Conservation (phyloP, 2,113 vertebrate genomes). For the Hyla sarda region DNA sequence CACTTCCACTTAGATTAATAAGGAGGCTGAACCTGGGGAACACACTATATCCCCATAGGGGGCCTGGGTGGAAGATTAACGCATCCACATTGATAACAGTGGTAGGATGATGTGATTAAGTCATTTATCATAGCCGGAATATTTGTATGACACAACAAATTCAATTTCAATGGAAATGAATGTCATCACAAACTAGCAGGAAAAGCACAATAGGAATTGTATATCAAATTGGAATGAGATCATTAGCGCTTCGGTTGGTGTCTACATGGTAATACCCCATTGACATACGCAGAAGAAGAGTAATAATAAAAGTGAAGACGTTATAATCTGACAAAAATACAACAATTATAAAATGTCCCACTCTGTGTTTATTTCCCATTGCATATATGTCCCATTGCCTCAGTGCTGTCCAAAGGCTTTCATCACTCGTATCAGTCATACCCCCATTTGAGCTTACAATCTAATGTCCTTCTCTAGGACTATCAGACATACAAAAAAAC, state of each 20-base stretch:
- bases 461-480: too few relatives aligned
- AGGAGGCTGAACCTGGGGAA: background rate
- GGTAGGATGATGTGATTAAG: conserved; percentile 22
- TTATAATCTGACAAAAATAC: too few relatives aligned
- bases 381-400: too few relatives aligned
- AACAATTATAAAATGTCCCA: too few relatives aligned
- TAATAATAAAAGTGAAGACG: too few relatives aligned
- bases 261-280: background rate
- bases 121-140: conserved; percentile 23
- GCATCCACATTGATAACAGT: conserved; percentile 34
- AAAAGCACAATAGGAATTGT: background rate
- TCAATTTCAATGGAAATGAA: conserved; percentile 40
- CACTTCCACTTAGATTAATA: conserved; percentile 43
- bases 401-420: too few relatives aligned
- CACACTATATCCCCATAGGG: conserved; percentile 42
- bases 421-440: too few relatives aligned
- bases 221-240: background rate
- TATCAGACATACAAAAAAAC: too few relatives aligned
- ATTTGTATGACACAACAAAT: conserved; percentile 36
- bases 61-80: background rate
- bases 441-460: too few relatives aligned
- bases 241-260: background rate
- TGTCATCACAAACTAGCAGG: background rate
- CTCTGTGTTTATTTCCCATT: too few relatives aligned
- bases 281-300: background rate